Base-by-base conservation (phyloP, 1,140 invertebrate species). In the Cephus cinctus region DNA sequence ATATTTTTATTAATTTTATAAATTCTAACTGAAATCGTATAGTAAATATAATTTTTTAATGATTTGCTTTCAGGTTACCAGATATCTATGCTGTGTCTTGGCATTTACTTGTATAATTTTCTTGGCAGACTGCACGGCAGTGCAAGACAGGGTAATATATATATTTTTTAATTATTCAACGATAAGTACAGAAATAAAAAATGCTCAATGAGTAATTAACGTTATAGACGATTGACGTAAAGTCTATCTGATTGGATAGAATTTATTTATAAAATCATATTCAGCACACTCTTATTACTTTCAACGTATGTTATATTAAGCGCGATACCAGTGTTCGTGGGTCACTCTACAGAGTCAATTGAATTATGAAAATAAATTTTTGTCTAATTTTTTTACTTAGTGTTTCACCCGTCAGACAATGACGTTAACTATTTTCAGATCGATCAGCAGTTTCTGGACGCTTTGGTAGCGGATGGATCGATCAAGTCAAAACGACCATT, bases 401-500 rank as follows among this genome's bases (percentile, higher is more conserved):
- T n/a, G n/a, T n/a, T n/a, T n/a, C n/a, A n/a, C n/a, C n/a, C n/a
- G n/a, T n/a, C n/a, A n/a, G n/a, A n/a, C n/a, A n/a, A n/a, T n/a
- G n/a, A n/a, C n/a, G n/a, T n/a, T n/a, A n/a, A n/a, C n/a, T n/a
- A n/a, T 34, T 43, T 30, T 15, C 56, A 63, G 61, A 39, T 57
- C 14, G 51, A 65, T 12, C 61, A 49, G 12, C 50, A 60, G 5
- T 34, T 65, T 16, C 22, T 63, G 11, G 45, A 65, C 4, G 12
- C 23, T 0, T 34, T 51, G n/a, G 23, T 40, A 1, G 21, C 30
- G 0, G 57, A 64, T 14, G 47, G 55, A 8, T 40, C 49, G 19
- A n/a, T 43, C 5, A 59, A 57, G 12, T 41, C 52, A 19, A 69
- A 70, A 38, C 58, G 66, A 53, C 67, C 67, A 11, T 70, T 70